Evolutionary conservation across 1,140 invertebrate species (phyloP), one percentile per base, ranked within the genome.

Genomic region (Trichoplusia ni): DNA sequence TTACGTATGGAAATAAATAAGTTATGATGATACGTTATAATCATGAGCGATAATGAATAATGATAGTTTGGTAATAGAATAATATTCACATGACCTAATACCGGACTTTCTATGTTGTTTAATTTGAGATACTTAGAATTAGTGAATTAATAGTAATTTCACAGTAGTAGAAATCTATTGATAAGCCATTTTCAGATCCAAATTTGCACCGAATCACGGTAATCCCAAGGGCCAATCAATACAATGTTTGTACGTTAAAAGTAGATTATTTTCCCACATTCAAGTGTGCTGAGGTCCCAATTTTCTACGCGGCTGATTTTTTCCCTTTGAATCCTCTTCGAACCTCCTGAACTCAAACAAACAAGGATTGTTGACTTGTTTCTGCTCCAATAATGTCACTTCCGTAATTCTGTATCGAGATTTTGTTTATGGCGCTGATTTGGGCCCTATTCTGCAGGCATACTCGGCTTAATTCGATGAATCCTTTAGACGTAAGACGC

Each of bases 221-320:
- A 25, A 14, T 35, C 35, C 13, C 11, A 23, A 23, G 0, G 16
- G 11, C 11, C 18, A 56, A 56, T 56, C 51, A 40, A 56, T 56
- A 56, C 51, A 29, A 14, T 47, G 21, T 56, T 56, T 56, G 51
- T 56, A 25, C 51, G 33, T 56, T 56, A 56, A 25, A 38, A 56
- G 35, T 56, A 38, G 51, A 56, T 56, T 56, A 56, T 56, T 56
- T 56, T 27, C 33, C 51, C 51, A 38, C 35, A 56, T 16, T 31
- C 33, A 40, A 56, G 51, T 27, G 51, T 56, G 19, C 11, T 31
- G 33, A 49, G 19, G 11, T 49, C 44, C 42, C 58, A 60, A 60
- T 60, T 60, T 60, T 60, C 42, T 60, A 59, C 58, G 19, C 42
- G 42, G 44, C 58, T 60, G 58, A 49, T 47, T 60, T 60, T 59